phyloP scores from a whole-genome alignment of 2,888 invertebrate genomes.

The Ceriagrion tenellum region DNA sequence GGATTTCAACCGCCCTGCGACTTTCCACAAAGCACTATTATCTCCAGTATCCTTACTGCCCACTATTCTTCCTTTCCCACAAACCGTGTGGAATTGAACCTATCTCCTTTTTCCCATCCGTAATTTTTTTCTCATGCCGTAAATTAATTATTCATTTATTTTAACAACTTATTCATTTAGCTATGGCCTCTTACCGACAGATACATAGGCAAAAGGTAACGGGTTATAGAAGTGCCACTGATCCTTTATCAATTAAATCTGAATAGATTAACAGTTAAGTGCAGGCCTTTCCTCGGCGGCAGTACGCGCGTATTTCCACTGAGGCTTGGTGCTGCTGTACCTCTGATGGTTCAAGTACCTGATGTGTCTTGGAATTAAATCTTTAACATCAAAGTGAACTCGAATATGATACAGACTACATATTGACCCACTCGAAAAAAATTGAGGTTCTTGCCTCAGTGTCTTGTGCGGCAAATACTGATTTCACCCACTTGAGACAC shows the following conservation, averaged over 20 bases:
- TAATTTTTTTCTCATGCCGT: neutral
- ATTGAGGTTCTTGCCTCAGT: no score
- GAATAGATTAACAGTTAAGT: neutral
- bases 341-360: neutral
- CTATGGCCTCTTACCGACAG: neutral
- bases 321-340: neutral
- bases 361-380: neutral
- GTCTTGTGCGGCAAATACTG: no score
- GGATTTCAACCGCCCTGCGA: neutral
- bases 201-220: neutral
- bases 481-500: no score
- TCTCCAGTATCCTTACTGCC: neutral
- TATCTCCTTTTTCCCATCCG: constrained; percentile 5
- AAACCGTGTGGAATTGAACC: neutral
- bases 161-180: neutral
- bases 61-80: neutral
- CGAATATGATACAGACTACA: no score
- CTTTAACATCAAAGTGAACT: neutral
- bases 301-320: neutral
- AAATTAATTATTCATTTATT: constrained; percentile 12
- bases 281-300: neutral
- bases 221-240: neutral
- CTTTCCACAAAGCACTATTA: constrained; percentile 13
- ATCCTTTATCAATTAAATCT: neutral
- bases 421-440: no score